These are phyloP conservation scores for Brenthis daphne DNA, from an alignment of 2,888 invertebrate genomes.

Conservation along the genomic window DNA sequence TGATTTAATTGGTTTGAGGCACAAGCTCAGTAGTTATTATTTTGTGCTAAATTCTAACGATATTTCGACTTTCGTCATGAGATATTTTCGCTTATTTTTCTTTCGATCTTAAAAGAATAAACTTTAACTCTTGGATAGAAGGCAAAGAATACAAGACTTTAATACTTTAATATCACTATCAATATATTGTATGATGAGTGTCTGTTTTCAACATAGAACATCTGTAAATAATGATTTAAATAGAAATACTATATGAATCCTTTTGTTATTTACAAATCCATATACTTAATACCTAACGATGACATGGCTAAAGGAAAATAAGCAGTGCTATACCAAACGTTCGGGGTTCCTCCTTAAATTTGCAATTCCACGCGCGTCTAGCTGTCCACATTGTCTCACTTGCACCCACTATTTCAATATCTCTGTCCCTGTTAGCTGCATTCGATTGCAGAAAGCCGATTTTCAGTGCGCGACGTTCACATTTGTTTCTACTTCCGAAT, in stretches of 20 bases:
- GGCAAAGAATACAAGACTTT: too few species aligned
- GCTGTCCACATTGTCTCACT: constrained; percentile 70
- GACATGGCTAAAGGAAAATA: constrained; percentile 42
- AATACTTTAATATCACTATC: too few species aligned
- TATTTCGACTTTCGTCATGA: too few species aligned
- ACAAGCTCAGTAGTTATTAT: too few species aligned
- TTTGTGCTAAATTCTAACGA: too few species aligned
- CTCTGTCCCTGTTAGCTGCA: constrained; percentile 50
- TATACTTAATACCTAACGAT: constrained; percentile 25
- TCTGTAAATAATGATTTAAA: not conserved
- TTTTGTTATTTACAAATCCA: not conserved
- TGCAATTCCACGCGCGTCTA: constrained; percentile 71
- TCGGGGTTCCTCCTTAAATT: constrained; percentile 52
- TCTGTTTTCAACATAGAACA: not conserved
- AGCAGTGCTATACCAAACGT: constrained; percentile 34
- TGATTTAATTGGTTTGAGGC: too few species aligned
- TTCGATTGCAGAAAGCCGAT: constrained; percentile 70
- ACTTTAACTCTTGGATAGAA: too few species aligned
- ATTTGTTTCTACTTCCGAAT: constrained; percentile 65
- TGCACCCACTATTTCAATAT: constrained; percentile 38
- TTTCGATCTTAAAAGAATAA: too few species aligned
- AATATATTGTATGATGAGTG: too few species aligned
- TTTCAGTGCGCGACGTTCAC: constrained; percentile 59
- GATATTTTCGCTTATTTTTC: too few species aligned
- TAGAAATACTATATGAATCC: not conserved